Base-by-base conservation (phyloP, 2,888 invertebrate genomes). In the Polyommatus iphigenia region DNA sequence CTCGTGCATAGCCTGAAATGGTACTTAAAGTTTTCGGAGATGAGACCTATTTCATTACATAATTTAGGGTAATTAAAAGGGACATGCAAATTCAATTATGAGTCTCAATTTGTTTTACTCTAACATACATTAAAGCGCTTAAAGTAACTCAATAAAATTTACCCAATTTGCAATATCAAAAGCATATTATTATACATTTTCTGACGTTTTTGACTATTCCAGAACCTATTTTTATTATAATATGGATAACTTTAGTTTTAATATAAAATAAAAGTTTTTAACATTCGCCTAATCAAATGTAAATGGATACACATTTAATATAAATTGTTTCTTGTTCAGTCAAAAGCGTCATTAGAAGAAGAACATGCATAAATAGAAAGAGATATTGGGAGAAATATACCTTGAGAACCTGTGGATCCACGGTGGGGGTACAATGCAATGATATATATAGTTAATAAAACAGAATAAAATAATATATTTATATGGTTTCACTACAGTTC, bases 351-450 rank as follows among this genome's bases (percentile, higher is more conserved):
- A 67, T 78, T 78, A 80, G 78, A 81, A 89, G 87, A 88, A 87
- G 83, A 81, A 83, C 94, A 94, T 94, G 93, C 94, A 91, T 85
- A 91, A 90, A 91, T 86, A 91, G 90, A 90, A 86, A 89, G 90
- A 92, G 88, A 92, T 92, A 93, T 90, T 89, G 92, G 93, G 93
- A 93, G 85, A 91, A 87, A 91, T 93, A 91, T 94, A 95, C 95
- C 95, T 95, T 95, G 91, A 95, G 95, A 94, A 95, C 95, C 95
- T 95, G 94, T 92, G 86, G 93, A 91, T 94, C 94, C 94, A 83
- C 89, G 92, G 92, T 93, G 86, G 89, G 90, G 92, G 88, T 92
- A 88, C 92, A 94, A 94, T 92, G 93, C 91, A 93, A 93, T 89
- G 88, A 90, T 83, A 91, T 90, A 90, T 83, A 92, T 90, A 83